phyloP scores from a whole-genome alignment of 1,140 invertebrate species.

The Drosophila parabipectinata region DNA sequence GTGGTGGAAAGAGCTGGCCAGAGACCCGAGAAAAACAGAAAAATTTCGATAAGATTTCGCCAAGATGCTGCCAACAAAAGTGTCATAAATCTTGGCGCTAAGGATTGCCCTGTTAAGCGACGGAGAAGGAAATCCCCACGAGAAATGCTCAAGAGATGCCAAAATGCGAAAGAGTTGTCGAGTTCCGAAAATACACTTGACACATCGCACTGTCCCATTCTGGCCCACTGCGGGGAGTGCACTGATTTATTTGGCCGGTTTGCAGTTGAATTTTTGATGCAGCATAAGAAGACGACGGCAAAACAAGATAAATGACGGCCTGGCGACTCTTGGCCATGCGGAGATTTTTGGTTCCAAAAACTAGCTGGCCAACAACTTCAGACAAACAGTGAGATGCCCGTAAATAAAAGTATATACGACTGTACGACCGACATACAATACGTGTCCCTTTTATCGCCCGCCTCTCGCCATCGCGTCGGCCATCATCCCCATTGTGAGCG shows the following conservation, averaged over 20 bases:
- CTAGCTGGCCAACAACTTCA: slow-evolving; percentile 44
- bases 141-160: slow-evolving; percentile 57
- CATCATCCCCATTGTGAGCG: slow-evolving; percentile 38
- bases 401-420: neutral
- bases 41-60: slow-evolving; percentile 82
- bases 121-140: slow-evolving; percentile 43
- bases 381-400: slow-evolving; percentile 20
- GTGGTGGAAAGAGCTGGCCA: slow-evolving; percentile 17
- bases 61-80: slow-evolving; percentile 80
- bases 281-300: slow-evolving; percentile 73
- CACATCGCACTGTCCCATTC: slow-evolving; percentile 53
- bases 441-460: slow-evolving; percentile 13
- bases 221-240: slow-evolving; percentile 41
- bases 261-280: slow-evolving; percentile 82
- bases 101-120: slow-evolving; percentile 65
- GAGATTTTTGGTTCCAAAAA: slow-evolving; percentile 41
- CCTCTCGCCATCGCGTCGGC: neutral
- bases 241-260: slow-evolving; percentile 84
- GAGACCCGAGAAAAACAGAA: slow-evolving; percentile 64
- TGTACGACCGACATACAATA: neutral
- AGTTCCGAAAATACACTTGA: slow-evolving; percentile 75
- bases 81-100: slow-evolving; percentile 83
- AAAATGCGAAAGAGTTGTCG: slow-evolving; percentile 75
- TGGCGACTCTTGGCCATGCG: slow-evolving; percentile 68
- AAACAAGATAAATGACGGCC: slow-evolving; percentile 81